These are phyloP conservation scores for Chrysodeixis includens DNA, from an alignment of 2,888 invertebrate genomes.

Conservation along the genomic window DNA sequence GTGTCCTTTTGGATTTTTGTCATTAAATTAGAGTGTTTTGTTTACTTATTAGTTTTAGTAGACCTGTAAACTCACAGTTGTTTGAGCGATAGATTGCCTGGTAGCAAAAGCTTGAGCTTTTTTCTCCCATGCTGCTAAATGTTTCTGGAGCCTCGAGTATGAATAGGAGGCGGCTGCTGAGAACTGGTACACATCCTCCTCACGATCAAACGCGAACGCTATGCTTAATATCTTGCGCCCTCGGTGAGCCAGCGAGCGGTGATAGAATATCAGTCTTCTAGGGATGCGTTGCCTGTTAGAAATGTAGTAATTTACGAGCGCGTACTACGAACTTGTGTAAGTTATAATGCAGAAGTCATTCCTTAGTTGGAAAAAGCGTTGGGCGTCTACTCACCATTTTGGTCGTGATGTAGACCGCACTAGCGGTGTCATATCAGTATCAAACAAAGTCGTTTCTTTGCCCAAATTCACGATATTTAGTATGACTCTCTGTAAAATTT, in stretches of 20 bases:
- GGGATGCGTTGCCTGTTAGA: conserved; percentile 92
- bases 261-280: conserved; percentile 96
- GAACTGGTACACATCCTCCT: conserved; percentile 98
- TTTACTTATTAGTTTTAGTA: not conserved
- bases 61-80: conserved; percentile 84
- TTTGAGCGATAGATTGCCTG: conserved; percentile 92
- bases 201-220: conserved; percentile 97
- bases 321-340: too few relatives aligned
- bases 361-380: too few relatives aligned
- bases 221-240: conserved; percentile 98
- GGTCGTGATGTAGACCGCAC: conserved; percentile 97
- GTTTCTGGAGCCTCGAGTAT: conserved; percentile 96
- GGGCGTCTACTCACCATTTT: conserved; percentile 96
- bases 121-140: conserved; percentile 92
- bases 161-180: conserved; percentile 98
- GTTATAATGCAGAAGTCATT: too few relatives aligned
- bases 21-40: too few relatives aligned
- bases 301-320: too few relatives aligned
- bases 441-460: conserved; percentile 96
- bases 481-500: conserved; percentile 94
- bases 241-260: conserved; percentile 96
- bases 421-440: conserved; percentile 97
- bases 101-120: conserved; percentile 91
- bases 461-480: conserved; percentile 99
- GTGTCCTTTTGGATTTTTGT: too few relatives aligned